Base-by-base conservation (phyloP, 2,888 invertebrate genomes). In the Coenonympha arcania region DNA sequence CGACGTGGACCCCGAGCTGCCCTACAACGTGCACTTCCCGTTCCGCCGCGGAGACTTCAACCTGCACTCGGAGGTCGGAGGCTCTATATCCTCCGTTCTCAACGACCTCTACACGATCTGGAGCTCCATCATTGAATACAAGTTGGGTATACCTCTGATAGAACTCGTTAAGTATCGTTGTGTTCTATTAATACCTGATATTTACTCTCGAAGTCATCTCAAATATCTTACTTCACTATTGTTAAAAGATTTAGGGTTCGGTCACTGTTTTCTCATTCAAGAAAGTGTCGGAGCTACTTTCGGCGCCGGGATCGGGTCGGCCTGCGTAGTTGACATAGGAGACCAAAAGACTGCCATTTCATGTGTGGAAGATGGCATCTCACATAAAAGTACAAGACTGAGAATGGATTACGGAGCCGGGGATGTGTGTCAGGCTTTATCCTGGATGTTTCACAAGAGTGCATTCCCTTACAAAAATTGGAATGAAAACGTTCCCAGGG, bases 321-420 rank as follows among this genome's bases (percentile, higher is more conserved):
- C 96, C 0, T 98, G 98, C 80, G 96, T 98, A 0, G 94, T 98
- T 0, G 97, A 98, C 73, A 92, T 98, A 44, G 98, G 98, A 0
- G 97, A 97, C 70, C 95, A 97, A 73, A 98, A 98, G 84, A 96
- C 95, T 0, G 95, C 96, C 0, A 93, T 98, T 15, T 96, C 96
- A 1, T 98, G 98, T 82, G 96, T 98, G 1, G 98, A 98, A 83
- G 98, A 98, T 86, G 97, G 96, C 1, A 94, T 98, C 53, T 97
- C 97, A 18, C 95, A 95, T 66, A 90, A 93, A 59, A 92, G 93
- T 57, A 95, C 97, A 0, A 87, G 96, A 67, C 90, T 92, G 65
- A 81, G 93, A 44, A 89, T 97, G 87, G 93, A 95, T 61, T 96
- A 95, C 69, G 97, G 97, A 3, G 95, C 96, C 3, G 93, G 93